A percentile compares a stretch with the other conserved stretches of the same genome.
phyloP scores from a whole-genome alignment of 2,113 vertebrate genomes.

The Ploceus nigricollis region DNA sequence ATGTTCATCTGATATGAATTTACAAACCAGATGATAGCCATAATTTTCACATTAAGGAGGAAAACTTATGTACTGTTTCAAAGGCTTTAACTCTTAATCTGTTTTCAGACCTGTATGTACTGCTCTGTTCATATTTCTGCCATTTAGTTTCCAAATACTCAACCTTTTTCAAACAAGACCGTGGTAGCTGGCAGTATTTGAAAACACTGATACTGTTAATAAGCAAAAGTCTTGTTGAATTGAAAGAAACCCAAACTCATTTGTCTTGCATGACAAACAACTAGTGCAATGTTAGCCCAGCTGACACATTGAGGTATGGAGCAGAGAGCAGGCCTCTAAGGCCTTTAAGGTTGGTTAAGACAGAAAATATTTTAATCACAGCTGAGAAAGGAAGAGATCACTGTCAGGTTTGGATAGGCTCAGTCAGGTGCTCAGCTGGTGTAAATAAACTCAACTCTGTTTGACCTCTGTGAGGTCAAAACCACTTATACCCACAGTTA shows the following conservation, averaged over 20 bases:
- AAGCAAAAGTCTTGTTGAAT: not conserved
- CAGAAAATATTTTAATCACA: constrained; percentile 3
- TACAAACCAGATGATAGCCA: constrained; percentile 19
- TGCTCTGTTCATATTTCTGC: constrained; percentile 15
- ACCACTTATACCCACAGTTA: not conserved
- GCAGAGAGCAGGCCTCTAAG: not conserved
- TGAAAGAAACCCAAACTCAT: not conserved
- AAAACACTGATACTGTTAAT: not conserved
- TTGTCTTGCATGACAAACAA: not conserved
- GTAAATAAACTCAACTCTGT: not conserved
- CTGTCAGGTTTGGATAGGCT: not conserved
- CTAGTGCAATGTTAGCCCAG: not conserved
- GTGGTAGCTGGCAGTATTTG: not conserved
- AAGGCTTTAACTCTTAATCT: not conserved
- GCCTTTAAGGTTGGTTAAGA: not conserved
- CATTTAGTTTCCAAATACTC: constrained; percentile 2
- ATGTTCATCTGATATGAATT: not conserved
- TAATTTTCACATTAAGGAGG: not conserved
- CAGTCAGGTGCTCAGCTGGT: not conserved
- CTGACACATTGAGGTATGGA: not conserved
- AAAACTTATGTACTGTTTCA: not conserved
- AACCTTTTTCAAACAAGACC: not conserved
- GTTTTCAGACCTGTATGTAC: not conserved
- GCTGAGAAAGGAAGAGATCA: not conserved
- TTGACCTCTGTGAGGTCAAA: not conserved